phyloP scores from a whole-genome alignment of 1,140 invertebrate genomes.

The Brevipalpus yothersi region DNA sequence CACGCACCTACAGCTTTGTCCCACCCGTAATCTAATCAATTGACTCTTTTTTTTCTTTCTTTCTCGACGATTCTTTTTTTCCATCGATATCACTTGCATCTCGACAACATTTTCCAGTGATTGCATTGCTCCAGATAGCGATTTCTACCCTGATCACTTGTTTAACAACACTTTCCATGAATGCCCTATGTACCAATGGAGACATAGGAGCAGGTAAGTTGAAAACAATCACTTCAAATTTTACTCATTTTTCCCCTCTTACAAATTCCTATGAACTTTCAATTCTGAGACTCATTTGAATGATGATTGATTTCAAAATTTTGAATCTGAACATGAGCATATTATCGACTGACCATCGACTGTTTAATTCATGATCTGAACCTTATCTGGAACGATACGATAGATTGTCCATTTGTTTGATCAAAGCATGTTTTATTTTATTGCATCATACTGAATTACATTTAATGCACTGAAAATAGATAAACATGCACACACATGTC shows the following conservation, averaged over 20 bases:
- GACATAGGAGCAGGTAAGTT: slow-evolving; percentile 5
- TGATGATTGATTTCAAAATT: too few species aligned
- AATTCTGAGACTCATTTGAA: not conserved
- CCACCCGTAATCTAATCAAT: not conserved
- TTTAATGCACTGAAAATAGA: too few species aligned
- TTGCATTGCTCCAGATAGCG: slow-evolving; percentile 3
- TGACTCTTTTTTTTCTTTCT: not conserved
- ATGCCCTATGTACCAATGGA: slow-evolving; percentile 6
- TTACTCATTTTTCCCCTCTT: not conserved
- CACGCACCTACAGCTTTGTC: not conserved
- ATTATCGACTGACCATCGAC: too few species aligned
- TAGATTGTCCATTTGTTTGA: too few species aligned
- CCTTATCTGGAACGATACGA: too few species aligned
- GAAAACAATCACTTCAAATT: not conserved
- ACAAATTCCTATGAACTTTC: not conserved
- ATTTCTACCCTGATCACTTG: slow-evolving; percentile 1
- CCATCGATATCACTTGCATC: not conserved
- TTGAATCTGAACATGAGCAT: too few species aligned
- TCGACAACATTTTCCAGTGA: not conserved
- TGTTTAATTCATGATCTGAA: too few species aligned
- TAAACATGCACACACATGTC: too few species aligned
- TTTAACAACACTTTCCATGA: slow-evolving; percentile 5
- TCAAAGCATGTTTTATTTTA: too few species aligned
- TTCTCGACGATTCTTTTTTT: not conserved
- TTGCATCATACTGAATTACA: too few species aligned